Evolutionary conservation across 2,797 vertebrate genomes (phyloP), one percentile per base, ranked within the genome.

Genomic region (Microcaecilia unicolor): DNA sequence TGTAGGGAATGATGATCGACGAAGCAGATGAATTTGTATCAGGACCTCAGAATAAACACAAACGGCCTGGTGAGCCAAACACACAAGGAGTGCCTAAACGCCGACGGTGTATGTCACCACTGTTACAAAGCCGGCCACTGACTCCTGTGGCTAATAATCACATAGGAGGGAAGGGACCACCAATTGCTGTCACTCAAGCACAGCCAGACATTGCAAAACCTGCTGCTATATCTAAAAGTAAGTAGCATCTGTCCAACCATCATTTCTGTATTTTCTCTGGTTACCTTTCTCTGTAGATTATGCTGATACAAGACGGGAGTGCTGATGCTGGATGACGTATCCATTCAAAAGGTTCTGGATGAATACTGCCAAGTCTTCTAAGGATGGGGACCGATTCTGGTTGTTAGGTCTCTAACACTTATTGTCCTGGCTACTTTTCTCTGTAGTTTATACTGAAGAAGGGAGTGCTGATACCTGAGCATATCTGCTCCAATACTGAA

Each of bases 71-170:
- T 26, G 91, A 93, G 37, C 80, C 74, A 57, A 87, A 63, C 60
- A 89, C 83, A 80, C 70, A 88, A 62, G 90, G 90, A 6, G 83
- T 87, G 15, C 91, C 92, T 0, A 97, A 98, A 63, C 84, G 92
- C 16, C 81, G 90, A 0, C 82, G 92, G 8, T 93, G 92, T 58
- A 95, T 96, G 89, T 96, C 93, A 3, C 93, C 92, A 0, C 59
- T 98, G 25, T 71, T 95, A 12, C 77, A 88, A n/a, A 87, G 88
- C 16, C 61, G 80, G 15, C 79, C 84, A 1, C 90, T 86, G 51
- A 87, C 87, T 14, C 83, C 86, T 0, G 78, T 89, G 29, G 53
- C 76, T 12, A 75, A 73, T 48, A 85, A 78, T 32, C 77, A 81
- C 54, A 72, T 79, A 18, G 78, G 73, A 47, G 83, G 72, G 9